These are phyloP conservation scores for Oedothorax gibbosus DNA, from an alignment of 1,140 invertebrate species.

Conservation along the genomic window DNA sequence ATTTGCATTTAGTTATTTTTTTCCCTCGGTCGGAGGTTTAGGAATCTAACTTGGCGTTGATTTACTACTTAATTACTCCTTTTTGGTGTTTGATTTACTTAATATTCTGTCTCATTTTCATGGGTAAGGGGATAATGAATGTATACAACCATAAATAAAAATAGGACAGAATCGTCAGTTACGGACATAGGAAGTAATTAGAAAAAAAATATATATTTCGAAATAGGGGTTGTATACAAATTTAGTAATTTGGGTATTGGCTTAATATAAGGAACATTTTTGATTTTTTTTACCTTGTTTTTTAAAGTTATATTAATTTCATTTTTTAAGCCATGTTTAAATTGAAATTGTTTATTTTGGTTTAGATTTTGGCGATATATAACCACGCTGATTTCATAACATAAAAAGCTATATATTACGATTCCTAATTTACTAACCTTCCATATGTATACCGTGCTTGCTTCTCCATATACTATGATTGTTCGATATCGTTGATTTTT, in stretches of 20 bases:
- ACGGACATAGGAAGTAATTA: too few species aligned
- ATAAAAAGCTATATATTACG: too few species aligned
- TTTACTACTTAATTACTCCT: constrained; percentile 42
- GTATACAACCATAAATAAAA: too few species aligned
- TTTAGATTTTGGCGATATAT: neutral
- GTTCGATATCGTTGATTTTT: too few species aligned
- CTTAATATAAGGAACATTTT: too few species aligned
- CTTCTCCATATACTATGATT: too few species aligned
- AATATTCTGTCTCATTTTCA: constrained; percentile 11
- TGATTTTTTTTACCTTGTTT: neutral
- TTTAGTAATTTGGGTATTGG: too few species aligned
- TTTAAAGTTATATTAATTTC: neutral
- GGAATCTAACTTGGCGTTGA: neutral
- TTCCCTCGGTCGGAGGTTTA: neutral
- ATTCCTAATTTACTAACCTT: too few species aligned
- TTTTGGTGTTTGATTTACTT: constrained; percentile 11
- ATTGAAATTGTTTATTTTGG: neutral
- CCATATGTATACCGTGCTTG: too few species aligned
- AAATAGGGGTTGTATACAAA: too few species aligned
- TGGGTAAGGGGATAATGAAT: neutral
- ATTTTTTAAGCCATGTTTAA: neutral
- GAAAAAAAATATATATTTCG: too few species aligned
- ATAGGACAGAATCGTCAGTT: too few species aligned
- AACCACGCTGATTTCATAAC: neutral
- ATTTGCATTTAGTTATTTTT: constrained; percentile 10